phyloP scores from a whole-genome alignment of 2,797 vertebrate genomes.

The Leptatherina wallacei region DNA sequence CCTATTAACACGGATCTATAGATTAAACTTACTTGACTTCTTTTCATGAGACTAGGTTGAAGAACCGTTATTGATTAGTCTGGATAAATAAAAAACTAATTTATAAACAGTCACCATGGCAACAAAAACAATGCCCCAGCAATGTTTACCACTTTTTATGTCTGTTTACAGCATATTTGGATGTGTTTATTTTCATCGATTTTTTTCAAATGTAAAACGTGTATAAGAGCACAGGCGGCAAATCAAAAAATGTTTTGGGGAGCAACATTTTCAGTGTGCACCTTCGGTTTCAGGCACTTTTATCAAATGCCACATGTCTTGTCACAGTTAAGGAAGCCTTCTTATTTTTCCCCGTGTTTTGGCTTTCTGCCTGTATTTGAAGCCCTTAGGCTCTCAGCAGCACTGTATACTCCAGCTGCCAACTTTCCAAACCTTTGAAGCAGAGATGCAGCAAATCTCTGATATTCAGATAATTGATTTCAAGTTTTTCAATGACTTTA shows the following conservation, averaged over 20 bases:
- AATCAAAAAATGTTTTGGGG: background rate
- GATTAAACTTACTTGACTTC: too few species aligned
- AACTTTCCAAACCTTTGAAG: background rate
- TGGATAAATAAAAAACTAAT: background rate
- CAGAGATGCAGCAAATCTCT: conserved; percentile 3
- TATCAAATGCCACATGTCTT: background rate
- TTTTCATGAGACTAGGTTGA: too few species aligned
- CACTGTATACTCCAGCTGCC: background rate
- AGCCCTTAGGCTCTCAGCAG: background rate
- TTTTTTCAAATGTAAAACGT: too few species aligned
- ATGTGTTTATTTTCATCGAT: background rate
- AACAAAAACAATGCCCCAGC: background rate
- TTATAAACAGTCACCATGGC: background rate
- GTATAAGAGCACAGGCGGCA: background rate
- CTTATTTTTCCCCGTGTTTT: background rate
- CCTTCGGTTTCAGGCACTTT: background rate
- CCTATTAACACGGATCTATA: too few species aligned
- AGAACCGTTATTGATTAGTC: background rate
- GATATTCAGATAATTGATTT: conserved; percentile 9
- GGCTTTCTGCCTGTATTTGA: background rate
- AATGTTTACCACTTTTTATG: background rate
- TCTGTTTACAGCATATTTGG: background rate
- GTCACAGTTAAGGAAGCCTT: background rate
- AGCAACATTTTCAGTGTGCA: background rate
- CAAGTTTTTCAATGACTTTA: background rate